A percentile compares a stretch with the other conserved stretches of the same genome.
Conservation (phyloP, 2,113 vertebrate species). For the Noctilio leporinus region DNA sequence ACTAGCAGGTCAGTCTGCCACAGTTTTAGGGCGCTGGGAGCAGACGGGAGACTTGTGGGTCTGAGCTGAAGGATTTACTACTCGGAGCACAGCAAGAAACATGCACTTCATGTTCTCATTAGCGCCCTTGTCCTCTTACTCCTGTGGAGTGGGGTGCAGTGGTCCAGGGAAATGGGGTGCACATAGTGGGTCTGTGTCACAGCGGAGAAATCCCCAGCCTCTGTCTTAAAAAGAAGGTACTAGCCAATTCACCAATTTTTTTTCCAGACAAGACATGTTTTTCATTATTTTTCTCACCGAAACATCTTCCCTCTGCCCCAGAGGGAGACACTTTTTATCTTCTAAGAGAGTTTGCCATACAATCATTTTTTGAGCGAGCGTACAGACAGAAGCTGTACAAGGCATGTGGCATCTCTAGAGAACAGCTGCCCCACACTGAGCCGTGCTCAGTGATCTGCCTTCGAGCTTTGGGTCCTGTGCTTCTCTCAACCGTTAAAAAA, state of each 20-base stretch:
- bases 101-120: background rate
- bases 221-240: background rate
- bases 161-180: background rate
- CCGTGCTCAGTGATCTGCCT: background rate
- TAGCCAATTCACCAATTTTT: background rate
- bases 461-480: background rate
- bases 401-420: background rate
- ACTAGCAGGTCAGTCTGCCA: background rate
- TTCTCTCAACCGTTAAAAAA: background rate
- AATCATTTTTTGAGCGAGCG: background rate
- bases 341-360: background rate
- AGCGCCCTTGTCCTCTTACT: background rate
- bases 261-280: background rate
- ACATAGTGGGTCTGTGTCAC: background rate
- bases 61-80: background rate
- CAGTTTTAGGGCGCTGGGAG: background rate
- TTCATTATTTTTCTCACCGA: background rate
- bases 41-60: background rate
- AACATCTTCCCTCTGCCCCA: background rate
- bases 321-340: background rate
- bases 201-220: background rate
- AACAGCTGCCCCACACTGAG: background rate
- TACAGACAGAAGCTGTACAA: background rate
- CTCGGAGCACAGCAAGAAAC: background rate
- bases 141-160: background rate